These are phyloP conservation scores for Resseliella maxima DNA, from an alignment of 2,888 invertebrate genomes.

Conservation along the genomic window DNA sequence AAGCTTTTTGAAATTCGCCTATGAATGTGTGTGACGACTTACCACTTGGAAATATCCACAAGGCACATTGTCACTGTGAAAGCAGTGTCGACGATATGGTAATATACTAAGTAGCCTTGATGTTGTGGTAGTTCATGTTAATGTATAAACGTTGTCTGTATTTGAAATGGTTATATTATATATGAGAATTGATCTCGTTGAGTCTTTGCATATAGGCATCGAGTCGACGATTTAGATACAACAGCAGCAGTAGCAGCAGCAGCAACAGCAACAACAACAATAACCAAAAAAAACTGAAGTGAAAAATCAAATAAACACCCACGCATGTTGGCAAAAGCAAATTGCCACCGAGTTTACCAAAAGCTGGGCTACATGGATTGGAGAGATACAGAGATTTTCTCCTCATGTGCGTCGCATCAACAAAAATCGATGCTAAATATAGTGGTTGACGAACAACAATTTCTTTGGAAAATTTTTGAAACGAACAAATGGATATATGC, in stretches of 20 bases:
- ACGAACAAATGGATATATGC: not conserved
- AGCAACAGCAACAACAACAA: too few relatives aligned
- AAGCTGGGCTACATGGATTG: not conserved
- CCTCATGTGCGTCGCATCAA: not conserved
- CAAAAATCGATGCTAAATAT: not conserved
- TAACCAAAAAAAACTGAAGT: constrained; percentile 21
- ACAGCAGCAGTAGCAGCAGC: not conserved
- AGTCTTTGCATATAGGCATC: not conserved
- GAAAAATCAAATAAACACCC: constrained; percentile 53
- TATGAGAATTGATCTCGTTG: not conserved
- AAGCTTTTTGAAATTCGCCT: not conserved
- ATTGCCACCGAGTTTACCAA: not conserved
- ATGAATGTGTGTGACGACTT: not conserved
- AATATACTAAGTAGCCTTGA: constrained; percentile 37
- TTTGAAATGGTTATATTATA: constrained; percentile 8
- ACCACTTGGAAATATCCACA: not conserved
- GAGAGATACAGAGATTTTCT: not conserved
- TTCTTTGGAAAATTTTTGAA: not conserved
- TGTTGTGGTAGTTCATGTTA: constrained; percentile 8
- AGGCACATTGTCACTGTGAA: constrained; percentile 8
- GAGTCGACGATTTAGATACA: not conserved
- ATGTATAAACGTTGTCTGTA: constrained; percentile 12
- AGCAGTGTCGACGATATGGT: not conserved
- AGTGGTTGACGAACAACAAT: not conserved
- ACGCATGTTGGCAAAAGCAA: not conserved